A percentile compares a stretch with the other conserved stretches of the same genome.
Evolutionary conservation across 2,113 vertebrate genomes (phyloP).

Genomic region (Motacilla tschutschensis): DNA sequence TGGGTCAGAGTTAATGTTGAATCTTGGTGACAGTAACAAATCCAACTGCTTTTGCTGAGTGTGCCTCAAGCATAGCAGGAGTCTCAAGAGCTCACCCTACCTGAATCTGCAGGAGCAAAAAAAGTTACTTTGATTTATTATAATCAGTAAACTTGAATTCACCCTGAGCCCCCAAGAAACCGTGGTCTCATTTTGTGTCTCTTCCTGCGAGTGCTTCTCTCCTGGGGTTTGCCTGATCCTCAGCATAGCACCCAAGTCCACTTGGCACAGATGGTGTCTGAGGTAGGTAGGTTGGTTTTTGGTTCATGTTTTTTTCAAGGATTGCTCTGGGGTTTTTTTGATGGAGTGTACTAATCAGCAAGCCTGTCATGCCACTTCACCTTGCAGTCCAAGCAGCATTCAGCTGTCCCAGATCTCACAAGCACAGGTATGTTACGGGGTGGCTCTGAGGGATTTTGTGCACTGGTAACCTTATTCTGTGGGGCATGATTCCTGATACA

Average conservation of each 20-base stretch:
- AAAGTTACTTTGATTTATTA: background rate
- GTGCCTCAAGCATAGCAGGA: background rate
- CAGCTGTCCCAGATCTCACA: background rate
- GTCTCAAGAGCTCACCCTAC: background rate
- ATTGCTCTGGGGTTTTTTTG: background rate
- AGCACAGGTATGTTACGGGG: background rate
- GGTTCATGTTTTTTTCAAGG: background rate
- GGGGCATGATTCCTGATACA: fast-evolving
- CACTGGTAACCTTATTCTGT: background rate
- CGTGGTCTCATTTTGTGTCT: background rate
- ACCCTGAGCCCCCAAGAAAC: background rate
- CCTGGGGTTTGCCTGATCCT: background rate
- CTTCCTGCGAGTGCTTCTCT: background rate
- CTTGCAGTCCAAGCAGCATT: fast-evolving
- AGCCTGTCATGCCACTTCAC: background rate
- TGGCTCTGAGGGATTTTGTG: background rate
- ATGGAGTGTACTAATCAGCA: background rate
- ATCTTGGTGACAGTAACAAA: background rate
- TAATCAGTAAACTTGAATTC: background rate
- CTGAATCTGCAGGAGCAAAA: background rate
- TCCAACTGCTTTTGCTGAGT: background rate
- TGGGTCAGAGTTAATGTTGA: background rate
- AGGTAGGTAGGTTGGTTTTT: background rate
- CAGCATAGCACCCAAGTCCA: background rate
- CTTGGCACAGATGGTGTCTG: background rate